Evolutionary conservation across 1,140 invertebrate genomes (phyloP), one percentile per base, ranked within the genome.

Genomic region (Eufriesea mexicana): DNA sequence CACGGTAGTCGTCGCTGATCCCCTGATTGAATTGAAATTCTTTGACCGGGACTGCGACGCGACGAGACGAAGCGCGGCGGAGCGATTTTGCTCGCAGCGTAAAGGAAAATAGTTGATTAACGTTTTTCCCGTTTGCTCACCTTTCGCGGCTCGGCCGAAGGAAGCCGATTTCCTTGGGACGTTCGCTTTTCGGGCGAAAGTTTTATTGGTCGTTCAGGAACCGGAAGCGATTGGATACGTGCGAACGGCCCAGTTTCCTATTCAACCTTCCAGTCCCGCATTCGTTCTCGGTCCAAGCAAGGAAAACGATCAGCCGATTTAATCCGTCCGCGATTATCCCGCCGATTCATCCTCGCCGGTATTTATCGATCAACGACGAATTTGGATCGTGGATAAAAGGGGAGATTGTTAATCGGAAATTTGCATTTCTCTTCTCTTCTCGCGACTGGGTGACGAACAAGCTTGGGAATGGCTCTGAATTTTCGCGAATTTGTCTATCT

Each of bases 51-150:
- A 25, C n/a, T n/a, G n/a, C n/a, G n/a, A n/a, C n/a, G n/a, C n/a
- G n/a, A n/a, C n/a, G n/a, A n/a, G n/a, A n/a, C n/a, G n/a, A n/a
- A n/a, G n/a, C 20, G 74, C 20, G 5, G 18, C 59, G 10, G 1
- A 23, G 12, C 73, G 79, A 82, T 67, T 80, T 62, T n/a, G 55
- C 62, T 42, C 62, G n/a, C 16, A 59, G 73, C 79, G 79, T 68
- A 82, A 82, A 82, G 76, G 79, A 72, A 82, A 82, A 76, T 59
- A 67, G 72, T 82, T 82, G 79, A 82, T 82, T 82, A 82, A 82
- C 79, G 62, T 42, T 82, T 81, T 67, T 76, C 49, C 25, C 68
- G 59, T 81, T 82, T 59, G 79, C 73, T 76, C 59, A 28, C 72
- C 67, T 76, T 67, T 82, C 72, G 79, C 42, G 47, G 16, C 7